Evolutionary conservation across 2,797 vertebrate species (phyloP).

Genomic region (Poecilia wingei): DNA sequence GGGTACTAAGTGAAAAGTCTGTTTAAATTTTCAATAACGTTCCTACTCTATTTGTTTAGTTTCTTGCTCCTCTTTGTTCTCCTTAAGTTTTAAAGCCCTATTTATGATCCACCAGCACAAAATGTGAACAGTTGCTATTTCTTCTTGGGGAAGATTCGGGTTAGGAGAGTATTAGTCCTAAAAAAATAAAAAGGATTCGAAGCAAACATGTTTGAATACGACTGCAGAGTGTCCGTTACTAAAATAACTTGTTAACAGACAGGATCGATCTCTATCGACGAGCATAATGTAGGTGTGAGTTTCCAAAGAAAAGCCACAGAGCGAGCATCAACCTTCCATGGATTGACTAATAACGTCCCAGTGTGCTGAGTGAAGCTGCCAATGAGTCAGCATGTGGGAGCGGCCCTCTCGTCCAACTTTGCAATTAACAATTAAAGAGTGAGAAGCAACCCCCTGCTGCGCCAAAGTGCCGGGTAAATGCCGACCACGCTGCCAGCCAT

Average conservation of each 20-base stretch:
- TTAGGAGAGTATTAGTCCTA: not conserved
- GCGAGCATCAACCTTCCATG: constrained; percentile 37
- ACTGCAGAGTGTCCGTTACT: constrained; percentile 10
- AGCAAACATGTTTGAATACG: not conserved
- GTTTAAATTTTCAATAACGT: not conserved
- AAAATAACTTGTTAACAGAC: constrained; percentile 21
- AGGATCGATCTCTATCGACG: constrained; percentile 28
- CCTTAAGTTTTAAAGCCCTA: not conserved
- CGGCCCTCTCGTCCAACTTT: constrained; percentile 63
- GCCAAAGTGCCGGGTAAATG: constrained; percentile 66
- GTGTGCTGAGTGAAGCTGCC: constrained; percentile 51
- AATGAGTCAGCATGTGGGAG: constrained; percentile 69
- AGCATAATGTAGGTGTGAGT: constrained; percentile 49
- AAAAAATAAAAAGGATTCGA: not conserved
- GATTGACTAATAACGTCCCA: constrained; percentile 67
- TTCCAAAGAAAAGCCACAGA: constrained; percentile 32
- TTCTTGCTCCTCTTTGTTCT: not conserved
- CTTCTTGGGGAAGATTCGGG: not conserved
- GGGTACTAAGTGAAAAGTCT: not conserved
- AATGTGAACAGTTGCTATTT: not conserved
- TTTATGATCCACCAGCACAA: not conserved
- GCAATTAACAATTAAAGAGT: constrained; percentile 69
- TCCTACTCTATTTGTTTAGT: not conserved
- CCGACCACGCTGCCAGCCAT: constrained; percentile 48
- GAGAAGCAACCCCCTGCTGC: constrained; percentile 59